Percentiles rank a stretch among this genome's conserved stretches.
phyloP scores from a whole-genome alignment of 64 coral and sea anemone species.

The Trachythela sp. region DNA sequence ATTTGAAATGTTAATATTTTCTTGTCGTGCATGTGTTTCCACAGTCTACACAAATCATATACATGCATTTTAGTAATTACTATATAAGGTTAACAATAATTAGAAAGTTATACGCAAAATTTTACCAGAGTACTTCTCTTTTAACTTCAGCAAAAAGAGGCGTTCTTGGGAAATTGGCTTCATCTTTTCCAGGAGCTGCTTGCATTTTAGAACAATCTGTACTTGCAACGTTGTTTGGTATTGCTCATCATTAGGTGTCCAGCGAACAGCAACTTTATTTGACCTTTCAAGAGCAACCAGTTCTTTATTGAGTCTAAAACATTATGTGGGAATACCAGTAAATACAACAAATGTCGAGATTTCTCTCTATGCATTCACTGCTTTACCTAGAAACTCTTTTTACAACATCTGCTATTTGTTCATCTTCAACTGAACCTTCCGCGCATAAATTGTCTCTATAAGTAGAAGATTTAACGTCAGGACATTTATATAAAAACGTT shows the following conservation, averaged over 20 bases:
- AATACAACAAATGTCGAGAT: neutral
- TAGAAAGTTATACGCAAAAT: neutral
- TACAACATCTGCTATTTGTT: neutral
- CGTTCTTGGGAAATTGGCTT: slow-evolving; percentile 13
- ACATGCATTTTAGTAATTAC: neutral
- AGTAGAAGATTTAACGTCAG: neutral
- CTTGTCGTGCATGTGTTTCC: too few relatives aligned
- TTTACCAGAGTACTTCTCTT: slow-evolving; percentile 36
- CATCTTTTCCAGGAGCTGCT: neutral
- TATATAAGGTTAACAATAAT: neutral
- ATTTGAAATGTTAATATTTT: too few relatives aligned
- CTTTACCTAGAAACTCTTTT: neutral
- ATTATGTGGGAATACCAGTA: neutral
- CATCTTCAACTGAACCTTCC: neutral
- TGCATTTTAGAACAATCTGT: neutral
- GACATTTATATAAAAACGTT: too few relatives aligned
- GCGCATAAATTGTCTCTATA: neutral
- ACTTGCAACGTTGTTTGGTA: neutral
- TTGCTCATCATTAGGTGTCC: slow-evolving; percentile 1
- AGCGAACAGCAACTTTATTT: neutral
- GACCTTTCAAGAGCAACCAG: neutral
- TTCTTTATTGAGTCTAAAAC: slow-evolving; percentile 5
- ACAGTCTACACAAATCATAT: too few relatives aligned
- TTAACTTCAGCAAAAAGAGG: slow-evolving; percentile 31
- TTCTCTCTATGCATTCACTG: neutral